A percentile compares a stretch with the other conserved stretches of the same genome.
phyloP scores from a whole-genome alignment of 2,888 invertebrate species.

The Phyllotreta striolata region DNA sequence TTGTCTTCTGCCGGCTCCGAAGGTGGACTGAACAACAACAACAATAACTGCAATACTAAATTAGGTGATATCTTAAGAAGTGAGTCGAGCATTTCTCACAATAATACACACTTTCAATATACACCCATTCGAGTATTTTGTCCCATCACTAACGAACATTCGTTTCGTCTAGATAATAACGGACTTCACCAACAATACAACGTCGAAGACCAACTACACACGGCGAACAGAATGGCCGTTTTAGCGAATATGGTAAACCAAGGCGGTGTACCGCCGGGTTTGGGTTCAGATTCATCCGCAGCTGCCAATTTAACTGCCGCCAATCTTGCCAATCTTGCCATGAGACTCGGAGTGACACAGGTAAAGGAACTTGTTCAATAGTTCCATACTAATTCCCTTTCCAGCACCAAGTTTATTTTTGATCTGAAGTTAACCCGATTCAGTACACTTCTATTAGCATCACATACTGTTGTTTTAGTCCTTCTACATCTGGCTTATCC shows the following conservation, averaged over 20 bases:
- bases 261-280: slow-evolving; percentile 67
- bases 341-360: slow-evolving; percentile 69
- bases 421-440: too few species aligned
- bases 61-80: slow-evolving; percentile 63
- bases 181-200: slow-evolving; percentile 70
- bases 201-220: slow-evolving; percentile 67
- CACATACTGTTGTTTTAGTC: too few species aligned
- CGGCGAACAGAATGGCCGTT: slow-evolving; percentile 72
- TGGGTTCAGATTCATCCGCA: slow-evolving; percentile 63
- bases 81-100: slow-evolving; percentile 46
- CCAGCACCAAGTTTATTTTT: too few species aligned
- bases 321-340: slow-evolving; percentile 76
- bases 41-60: slow-evolving; percentile 71
- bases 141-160: background rate
- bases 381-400: background rate
- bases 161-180: slow-evolving; percentile 61
- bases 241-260: slow-evolving; percentile 75
- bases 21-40: slow-evolving; percentile 76
- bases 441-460: too few species aligned
- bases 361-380: slow-evolving; percentile 44
- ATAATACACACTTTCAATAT: background rate
- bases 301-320: slow-evolving; percentile 71
- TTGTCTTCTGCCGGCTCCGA: slow-evolving; percentile 83
- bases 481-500: too few species aligned
- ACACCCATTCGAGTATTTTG: background rate